These are phyloP conservation scores for Lochmaea capreae DNA, from an alignment of 2,888 invertebrate species.

Conservation along the genomic window DNA sequence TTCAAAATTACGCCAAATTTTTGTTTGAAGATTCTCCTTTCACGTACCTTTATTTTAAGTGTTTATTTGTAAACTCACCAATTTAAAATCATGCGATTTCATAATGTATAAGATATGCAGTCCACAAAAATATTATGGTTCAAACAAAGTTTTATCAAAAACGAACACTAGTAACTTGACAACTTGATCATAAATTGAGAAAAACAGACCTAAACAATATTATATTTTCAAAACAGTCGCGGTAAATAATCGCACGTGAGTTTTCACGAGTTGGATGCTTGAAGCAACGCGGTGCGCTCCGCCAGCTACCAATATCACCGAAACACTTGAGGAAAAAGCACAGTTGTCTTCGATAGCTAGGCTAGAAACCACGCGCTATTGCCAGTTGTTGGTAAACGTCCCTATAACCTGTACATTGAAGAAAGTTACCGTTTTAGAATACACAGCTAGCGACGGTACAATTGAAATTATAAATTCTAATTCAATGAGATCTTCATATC, in stretches of 20 bases:
- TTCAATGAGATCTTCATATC: too few relatives aligned
- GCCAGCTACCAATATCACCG: slow-evolving; percentile 41
- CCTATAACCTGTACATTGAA: too few relatives aligned
- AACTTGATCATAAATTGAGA: slow-evolving; percentile 13
- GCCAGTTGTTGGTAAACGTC: slow-evolving; percentile 39
- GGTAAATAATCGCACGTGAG: slow-evolving; percentile 48
- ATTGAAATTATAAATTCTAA: too few relatives aligned
- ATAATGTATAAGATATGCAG: not conserved
- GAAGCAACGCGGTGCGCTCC: slow-evolving; percentile 34
- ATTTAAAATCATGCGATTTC: not conserved
- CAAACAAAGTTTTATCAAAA: not conserved
- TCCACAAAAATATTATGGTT: not conserved
- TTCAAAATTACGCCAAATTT: too few relatives aligned
- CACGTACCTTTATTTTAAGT: not conserved
- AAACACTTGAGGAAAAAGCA: slow-evolving; percentile 48
- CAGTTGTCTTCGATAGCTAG: slow-evolving; percentile 44
- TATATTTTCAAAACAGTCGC: slow-evolving; percentile 25
- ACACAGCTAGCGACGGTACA: too few relatives aligned
- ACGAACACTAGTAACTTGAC: slow-evolving; percentile 20
- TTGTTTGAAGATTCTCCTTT: too few relatives aligned
- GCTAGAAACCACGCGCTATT: slow-evolving; percentile 46
- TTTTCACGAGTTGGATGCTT: slow-evolving; percentile 29
- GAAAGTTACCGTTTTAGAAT: too few relatives aligned
- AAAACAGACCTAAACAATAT: slow-evolving; percentile 27
- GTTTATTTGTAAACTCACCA: not conserved